Percentiles rank a stretch among this genome's conserved stretches.
Evolutionary conservation across 2,113 vertebrate genomes (phyloP).

Genomic region (Psammodynastes pulverulentus): DNA sequence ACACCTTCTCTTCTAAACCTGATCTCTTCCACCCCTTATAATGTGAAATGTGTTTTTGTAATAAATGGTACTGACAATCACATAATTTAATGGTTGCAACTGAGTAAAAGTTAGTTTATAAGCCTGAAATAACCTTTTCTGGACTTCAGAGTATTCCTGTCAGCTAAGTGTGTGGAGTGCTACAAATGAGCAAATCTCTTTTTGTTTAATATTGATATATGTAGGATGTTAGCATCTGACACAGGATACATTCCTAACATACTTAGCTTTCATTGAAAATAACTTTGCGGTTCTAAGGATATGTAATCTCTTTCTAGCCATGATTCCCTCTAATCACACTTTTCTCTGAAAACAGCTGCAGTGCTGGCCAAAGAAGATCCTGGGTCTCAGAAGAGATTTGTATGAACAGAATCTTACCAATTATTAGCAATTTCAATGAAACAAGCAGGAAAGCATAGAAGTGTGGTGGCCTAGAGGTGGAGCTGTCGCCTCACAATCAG

Average conservation of each 20-base stretch:
- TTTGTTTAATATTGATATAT: too few species aligned
- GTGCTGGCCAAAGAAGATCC: too few species aligned
- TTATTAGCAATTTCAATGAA: not conserved
- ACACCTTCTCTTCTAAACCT: not conserved
- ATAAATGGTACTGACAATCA: conserved; percentile 34
- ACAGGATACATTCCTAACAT: not conserved
- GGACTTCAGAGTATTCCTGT: not conserved
- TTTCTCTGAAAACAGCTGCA: not conserved
- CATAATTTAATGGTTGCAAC: not conserved
- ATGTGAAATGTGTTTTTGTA: conserved; percentile 24
- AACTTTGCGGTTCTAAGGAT: not conserved
- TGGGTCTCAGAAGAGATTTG: not conserved
- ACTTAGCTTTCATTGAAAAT: not conserved
- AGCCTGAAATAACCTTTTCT: not conserved
- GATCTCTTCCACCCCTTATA: not conserved
- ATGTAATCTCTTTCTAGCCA: not conserved
- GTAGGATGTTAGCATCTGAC: not conserved
- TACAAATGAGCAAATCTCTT: not conserved
- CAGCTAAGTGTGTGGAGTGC: not conserved
- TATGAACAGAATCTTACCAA: not conserved
- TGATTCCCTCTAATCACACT: not conserved
- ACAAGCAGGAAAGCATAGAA: not conserved
- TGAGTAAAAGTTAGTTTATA: not conserved
- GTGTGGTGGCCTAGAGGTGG: too few species aligned
- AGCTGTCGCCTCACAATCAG: too few species aligned